Evolutionary conservation across 2,888 invertebrate species (phyloP).

Genomic region (Malachius bipustulatus): DNA sequence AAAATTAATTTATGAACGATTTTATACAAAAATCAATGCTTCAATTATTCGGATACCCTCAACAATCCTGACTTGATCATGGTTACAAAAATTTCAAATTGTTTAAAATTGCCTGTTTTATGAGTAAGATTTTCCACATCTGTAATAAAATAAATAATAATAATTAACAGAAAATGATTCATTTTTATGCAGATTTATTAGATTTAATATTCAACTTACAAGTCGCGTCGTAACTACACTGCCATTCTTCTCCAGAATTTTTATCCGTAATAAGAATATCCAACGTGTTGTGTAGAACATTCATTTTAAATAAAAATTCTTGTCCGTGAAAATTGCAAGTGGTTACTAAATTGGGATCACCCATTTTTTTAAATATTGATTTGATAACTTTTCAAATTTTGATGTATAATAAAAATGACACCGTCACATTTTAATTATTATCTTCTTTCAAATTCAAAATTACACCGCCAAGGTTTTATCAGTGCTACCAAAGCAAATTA

Average conservation of each 20-base stretch:
- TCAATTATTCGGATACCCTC: too few relatives aligned
- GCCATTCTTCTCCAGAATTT: constrained; percentile 43
- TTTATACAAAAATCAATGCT: too few relatives aligned
- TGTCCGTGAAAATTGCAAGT: constrained; percentile 38
- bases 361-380: constrained; percentile 23
- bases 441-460: too few relatives aligned
- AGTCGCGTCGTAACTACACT: constrained; percentile 40
- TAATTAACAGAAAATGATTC: not conserved
- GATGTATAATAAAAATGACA: too few relatives aligned
- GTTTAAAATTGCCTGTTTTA: constrained; percentile 45
- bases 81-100: constrained; percentile 41
- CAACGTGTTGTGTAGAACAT: constrained; percentile 34
- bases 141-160: constrained; percentile 20
- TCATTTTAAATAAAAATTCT: constrained; percentile 39
- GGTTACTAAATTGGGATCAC: constrained; percentile 37
- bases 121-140: constrained; percentile 44
- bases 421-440: too few relatives aligned
- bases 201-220: constrained; percentile 30
- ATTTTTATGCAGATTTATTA: not conserved
- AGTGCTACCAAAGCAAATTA: too few relatives aligned
- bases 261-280: constrained; percentile 41
- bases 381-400: constrained; percentile 1
- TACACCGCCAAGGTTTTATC: too few relatives aligned
- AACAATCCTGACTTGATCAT: constrained; percentile 44
- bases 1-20: constrained; percentile 8